Conservation (phyloP, 2,888 invertebrate genomes). For the Parochlus steinenii region DNA sequence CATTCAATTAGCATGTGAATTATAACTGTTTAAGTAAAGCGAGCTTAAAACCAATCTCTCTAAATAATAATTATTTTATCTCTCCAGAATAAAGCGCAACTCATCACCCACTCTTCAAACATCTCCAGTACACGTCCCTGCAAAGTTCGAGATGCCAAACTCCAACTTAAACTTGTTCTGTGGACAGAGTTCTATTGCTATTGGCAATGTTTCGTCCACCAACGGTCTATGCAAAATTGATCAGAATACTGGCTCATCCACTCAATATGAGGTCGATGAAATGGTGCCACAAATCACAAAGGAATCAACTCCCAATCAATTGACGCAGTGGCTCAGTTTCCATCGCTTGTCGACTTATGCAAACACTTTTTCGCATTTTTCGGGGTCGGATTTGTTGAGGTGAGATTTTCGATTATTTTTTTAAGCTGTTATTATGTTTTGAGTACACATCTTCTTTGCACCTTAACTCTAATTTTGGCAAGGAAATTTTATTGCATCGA, state of each 20-base stretch:
- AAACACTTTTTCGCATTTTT: constrained; percentile 66
- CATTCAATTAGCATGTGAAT: too few species aligned
- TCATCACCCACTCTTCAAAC: constrained; percentile 24
- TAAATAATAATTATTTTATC: constrained; percentile 4
- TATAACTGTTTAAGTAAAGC: too few species aligned
- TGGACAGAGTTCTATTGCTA: constrained; percentile 22
- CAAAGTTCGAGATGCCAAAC: too few species aligned
- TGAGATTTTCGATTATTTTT: constrained; percentile 19
- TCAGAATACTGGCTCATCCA: constrained; percentile 27
- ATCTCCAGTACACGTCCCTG: constrained; percentile 29
- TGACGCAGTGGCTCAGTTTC: constrained; percentile 59
- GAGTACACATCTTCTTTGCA: background rate
- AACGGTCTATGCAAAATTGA: constrained; percentile 30
- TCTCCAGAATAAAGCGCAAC: constrained; percentile 24
- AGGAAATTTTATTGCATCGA: too few species aligned
- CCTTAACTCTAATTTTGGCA: too few species aligned
- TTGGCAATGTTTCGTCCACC: constrained; percentile 30
- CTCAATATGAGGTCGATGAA: constrained; percentile 13
- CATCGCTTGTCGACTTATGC: constrained; percentile 64
- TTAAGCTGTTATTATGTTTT: background rate
- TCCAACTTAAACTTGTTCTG: constrained; percentile 5
- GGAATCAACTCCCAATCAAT: constrained; percentile 52
- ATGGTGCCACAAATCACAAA: constrained; percentile 36
- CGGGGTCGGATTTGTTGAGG: constrained; percentile 76
- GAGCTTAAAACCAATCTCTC: background rate